Conservation (phyloP, 2,888 invertebrate genomes). For the Drosophila birchii region DNA sequence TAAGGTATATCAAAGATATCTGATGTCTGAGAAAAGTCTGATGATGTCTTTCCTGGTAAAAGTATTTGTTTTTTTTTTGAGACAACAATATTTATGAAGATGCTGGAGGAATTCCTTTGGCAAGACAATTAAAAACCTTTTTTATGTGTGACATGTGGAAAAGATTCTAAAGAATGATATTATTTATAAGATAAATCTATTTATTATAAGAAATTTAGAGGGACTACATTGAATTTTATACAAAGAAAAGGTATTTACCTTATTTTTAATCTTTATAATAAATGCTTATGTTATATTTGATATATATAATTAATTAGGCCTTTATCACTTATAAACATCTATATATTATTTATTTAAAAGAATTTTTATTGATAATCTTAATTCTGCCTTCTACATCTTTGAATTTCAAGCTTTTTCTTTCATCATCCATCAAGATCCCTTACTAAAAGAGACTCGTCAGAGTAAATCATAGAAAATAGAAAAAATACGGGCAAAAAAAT, state of each 20-base stretch:
- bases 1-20: conserved; percentile 18
- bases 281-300: not conserved
- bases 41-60: not conserved
- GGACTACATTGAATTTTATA: not conserved
- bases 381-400: not conserved
- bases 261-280: not conserved
- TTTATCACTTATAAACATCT: not conserved
- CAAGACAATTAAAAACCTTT: not conserved
- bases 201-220: not conserved
- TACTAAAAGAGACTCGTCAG: not conserved
- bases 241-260: not conserved
- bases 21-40: conserved; percentile 12
- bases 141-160: not conserved
- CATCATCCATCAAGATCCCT: conserved; percentile 25
- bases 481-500: conserved; percentile 25
- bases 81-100: conserved; percentile 1
- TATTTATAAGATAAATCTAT: not conserved
- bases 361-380: not conserved
- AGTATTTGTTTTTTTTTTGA: not conserved
- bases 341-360: not conserved
- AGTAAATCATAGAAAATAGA: conserved; percentile 7
- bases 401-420: conserved; percentile 10
- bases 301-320: not conserved
- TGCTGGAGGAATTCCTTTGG: not conserved
- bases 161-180: conserved; percentile 1